A percentile compares a stretch with the other conserved stretches of the same genome.
Evolutionary conservation across 30 jellyfish, hydroid and myxozoan genomes (phyloP).

Genomic region (Nemopilema nomurai): DNA sequence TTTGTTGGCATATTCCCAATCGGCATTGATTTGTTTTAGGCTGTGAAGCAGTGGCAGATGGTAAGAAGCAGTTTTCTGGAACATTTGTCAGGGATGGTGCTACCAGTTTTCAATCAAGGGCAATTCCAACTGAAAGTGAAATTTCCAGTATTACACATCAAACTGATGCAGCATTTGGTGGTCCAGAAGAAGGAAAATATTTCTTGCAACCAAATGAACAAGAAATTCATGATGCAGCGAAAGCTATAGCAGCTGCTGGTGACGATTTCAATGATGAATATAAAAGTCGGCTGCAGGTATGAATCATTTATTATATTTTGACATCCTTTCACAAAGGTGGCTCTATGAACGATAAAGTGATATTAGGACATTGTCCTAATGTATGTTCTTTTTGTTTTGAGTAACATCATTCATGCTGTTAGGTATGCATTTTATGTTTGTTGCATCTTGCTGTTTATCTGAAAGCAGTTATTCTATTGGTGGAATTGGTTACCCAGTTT

Average conservation of each 20-base stretch:
- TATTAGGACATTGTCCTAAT: too few species aligned
- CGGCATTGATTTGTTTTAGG: neutral
- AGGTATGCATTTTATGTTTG: too few species aligned
- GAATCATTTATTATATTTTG: too few species aligned
- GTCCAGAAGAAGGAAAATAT: neutral
- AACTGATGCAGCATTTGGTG: neutral
- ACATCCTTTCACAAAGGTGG: too few species aligned
- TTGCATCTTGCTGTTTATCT: too few species aligned
- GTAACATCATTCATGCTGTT: too few species aligned
- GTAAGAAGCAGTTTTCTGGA: conserved; percentile 2
- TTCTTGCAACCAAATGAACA: neutral
- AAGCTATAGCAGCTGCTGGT: neutral
- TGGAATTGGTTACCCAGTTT: too few species aligned
- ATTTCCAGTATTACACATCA: neutral
- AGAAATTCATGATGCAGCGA: neutral
- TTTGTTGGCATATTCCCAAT: neutral
- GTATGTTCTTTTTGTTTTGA: too few species aligned
- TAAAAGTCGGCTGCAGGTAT: neutral
- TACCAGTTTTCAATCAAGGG: neutral
- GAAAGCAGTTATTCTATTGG: too few species aligned
- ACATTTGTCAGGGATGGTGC: neutral
- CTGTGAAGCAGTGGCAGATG: conserved; percentile 8
- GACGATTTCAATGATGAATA: neutral
- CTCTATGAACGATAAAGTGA: too few species aligned
- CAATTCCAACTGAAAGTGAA: neutral